Base-by-base conservation (phyloP, 2,113 vertebrate species). In the Cygnus buccinator region DNA sequence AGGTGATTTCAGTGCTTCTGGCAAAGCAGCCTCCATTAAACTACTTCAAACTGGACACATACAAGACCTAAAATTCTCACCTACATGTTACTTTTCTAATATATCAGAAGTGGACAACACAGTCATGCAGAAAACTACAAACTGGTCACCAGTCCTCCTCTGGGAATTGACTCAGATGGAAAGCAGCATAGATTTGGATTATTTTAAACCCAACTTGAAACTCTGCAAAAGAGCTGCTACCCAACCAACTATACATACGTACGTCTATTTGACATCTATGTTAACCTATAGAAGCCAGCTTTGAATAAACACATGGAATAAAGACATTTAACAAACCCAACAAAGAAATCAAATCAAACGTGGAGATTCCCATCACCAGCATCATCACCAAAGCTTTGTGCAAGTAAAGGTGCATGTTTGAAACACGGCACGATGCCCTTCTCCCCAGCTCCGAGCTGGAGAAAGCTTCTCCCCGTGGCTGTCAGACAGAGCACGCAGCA, bases 1-100 rank as follows among this genome's bases (percentile, higher is more conserved):
- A 46, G 73, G 21, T 0, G 0, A 10, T 11, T 62, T 35, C 2
- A 2, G 46, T 25, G 6, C 28, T 48, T 80, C 10, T 33, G 57
- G 15, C 58, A 39, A 28, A 1, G 6, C 25, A 35, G 16, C 13
- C 58, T 72, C 5, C 5, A 1, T 41, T 58, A 72, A 82, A 31
- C 9, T 3, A n/a, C 75, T 75, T 50, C 87, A 23, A 26, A 46
- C 35, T 33, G 58, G n/a, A 12, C 72, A 52, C 12, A 26, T 6
- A 73, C 16, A 59, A 8, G 18, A 44, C 67, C 12, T 80, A 71
- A 43, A 62, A 80, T 26, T 4, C 26, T 29, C 41, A 10, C 15
- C 85, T 37, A 16, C 44, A 68, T 7, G 6, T 37, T 46, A 48
- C 23, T 10, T 8, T 35, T 18, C 21, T 3, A 67, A 35, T 6